A percentile compares a stretch with the other conserved stretches of the same genome.
phyloP scores from a whole-genome alignment of 2,888 invertebrate species.

The Microdon myrmicae region DNA sequence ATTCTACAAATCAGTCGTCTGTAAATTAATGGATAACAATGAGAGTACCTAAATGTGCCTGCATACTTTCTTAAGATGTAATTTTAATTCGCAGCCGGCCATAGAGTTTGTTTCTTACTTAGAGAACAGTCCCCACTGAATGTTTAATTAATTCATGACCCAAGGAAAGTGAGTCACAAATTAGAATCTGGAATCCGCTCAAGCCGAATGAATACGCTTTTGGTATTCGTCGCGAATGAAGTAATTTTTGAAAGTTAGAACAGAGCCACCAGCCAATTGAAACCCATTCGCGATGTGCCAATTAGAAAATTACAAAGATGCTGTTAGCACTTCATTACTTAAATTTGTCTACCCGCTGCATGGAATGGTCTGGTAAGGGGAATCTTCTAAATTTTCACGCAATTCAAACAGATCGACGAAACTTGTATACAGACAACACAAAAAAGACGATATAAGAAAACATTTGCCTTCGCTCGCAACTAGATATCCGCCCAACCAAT shows the following conservation, averaged over 20 bases:
- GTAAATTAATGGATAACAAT: slow-evolving; percentile 51
- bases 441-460: too few species aligned
- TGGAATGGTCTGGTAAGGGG: slow-evolving; percentile 21
- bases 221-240: slow-evolving; percentile 9
- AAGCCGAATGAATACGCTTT: background rate
- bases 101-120: slow-evolving; percentile 9
- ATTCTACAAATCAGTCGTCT: too few species aligned
- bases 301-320: slow-evolving; percentile 48
- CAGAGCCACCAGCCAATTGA: slow-evolving; percentile 30
- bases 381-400: slow-evolving; percentile 41
- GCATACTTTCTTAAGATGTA: slow-evolving; percentile 32
- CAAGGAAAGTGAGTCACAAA: slow-evolving; percentile 32
- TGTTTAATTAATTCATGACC: slow-evolving; percentile 49
- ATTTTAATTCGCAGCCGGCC: slow-evolving; percentile 40
- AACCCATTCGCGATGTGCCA: slow-evolving; percentile 46
- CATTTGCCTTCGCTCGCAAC: slow-evolving; percentile 3
- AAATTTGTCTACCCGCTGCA: slow-evolving; percentile 9
- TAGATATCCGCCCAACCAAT: slow-evolving; percentile 2
- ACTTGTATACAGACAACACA: too few species aligned
- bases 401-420: slow-evolving; percentile 46
- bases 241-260: slow-evolving; percentile 30
- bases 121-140: slow-evolving; percentile 38
- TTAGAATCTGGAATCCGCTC: slow-evolving; percentile 39
- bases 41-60: slow-evolving; percentile 44
- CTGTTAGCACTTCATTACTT: slow-evolving; percentile 52